Conservation (phyloP, 2,113 vertebrate genomes). For the Typhlomys cinereus region DNA sequence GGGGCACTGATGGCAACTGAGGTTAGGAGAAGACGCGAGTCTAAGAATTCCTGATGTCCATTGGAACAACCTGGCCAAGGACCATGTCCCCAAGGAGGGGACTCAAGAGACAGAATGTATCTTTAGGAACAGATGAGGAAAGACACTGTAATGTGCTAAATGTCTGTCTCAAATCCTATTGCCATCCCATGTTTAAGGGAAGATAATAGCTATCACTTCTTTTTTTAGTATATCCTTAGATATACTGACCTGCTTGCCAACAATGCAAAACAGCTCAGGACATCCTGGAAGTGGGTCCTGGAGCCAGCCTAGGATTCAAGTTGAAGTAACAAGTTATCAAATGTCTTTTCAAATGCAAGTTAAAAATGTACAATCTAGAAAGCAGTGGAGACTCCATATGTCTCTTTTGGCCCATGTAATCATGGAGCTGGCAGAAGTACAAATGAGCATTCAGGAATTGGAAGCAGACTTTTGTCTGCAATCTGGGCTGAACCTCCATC, state of each 20-base stretch:
- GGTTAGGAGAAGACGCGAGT: not conserved
- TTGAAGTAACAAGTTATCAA: slow-evolving; percentile 77
- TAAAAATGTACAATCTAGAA: slow-evolving; percentile 79
- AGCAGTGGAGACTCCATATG: slow-evolving; percentile 82
- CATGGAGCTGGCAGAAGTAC: slow-evolving; percentile 76
- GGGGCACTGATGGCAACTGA: not conserved
- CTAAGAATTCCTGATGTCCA: not conserved
- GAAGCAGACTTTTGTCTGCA: slow-evolving; percentile 80
- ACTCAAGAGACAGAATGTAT: not conserved
- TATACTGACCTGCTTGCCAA: not conserved
- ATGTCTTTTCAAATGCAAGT: slow-evolving; percentile 75
- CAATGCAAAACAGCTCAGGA: slow-evolving; percentile 52
- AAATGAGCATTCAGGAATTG: slow-evolving; percentile 84
- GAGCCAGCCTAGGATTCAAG: slow-evolving; percentile 59
- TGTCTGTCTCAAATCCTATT: not conserved
- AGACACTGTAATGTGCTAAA: not conserved
- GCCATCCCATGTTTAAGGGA: not conserved
- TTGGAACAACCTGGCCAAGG: not conserved
- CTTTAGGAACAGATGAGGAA: not conserved
- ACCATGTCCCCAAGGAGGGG: no score
- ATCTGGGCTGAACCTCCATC: slow-evolving; percentile 71
- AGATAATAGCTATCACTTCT: not conserved
- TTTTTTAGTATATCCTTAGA: not conserved
- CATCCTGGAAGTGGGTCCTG: slow-evolving; percentile 46
- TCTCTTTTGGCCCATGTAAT: slow-evolving; percentile 79